phyloP scores from a whole-genome alignment of 1,140 invertebrate genomes.

The Pomacea maculata region DNA sequence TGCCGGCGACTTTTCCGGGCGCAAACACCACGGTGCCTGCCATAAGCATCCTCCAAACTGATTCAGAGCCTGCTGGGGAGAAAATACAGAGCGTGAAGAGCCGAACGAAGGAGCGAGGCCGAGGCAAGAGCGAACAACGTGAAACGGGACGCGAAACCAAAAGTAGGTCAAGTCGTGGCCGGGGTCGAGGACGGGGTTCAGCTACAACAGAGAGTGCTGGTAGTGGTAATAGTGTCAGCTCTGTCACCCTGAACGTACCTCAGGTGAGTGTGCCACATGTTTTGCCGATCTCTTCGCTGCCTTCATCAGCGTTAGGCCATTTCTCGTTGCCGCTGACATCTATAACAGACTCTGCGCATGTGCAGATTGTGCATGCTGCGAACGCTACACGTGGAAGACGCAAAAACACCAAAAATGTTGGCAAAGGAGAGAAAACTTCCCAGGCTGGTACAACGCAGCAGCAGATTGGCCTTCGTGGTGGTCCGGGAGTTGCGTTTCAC shows the following conservation, averaged over 20 bases:
- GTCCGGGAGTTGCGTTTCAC: no score
- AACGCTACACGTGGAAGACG: background rate
- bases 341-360: no score
- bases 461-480: no score
- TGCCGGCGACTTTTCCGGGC: background rate
- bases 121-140: slow-evolving; percentile 1
- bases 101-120: background rate
- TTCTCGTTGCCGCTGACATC: no score
- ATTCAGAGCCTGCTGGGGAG: no score
- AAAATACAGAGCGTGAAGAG: background rate
- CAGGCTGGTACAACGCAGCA: background rate
- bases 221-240: background rate
- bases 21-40: background rate
- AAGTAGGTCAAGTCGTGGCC: slow-evolving; percentile 22
- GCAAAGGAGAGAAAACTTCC: background rate
- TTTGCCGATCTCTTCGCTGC: no score
- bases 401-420: background rate
- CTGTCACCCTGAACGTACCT: background rate
- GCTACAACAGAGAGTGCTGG: background rate
- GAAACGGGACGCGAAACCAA: slow-evolving; percentile 23
- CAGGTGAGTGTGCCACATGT: no score
- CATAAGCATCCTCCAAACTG: background rate
- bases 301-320: no score
- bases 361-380: no score
- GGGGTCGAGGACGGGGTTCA: background rate